Conservation (phyloP, 1,140 invertebrate genomes). For the Helicoverpa zea region DNA sequence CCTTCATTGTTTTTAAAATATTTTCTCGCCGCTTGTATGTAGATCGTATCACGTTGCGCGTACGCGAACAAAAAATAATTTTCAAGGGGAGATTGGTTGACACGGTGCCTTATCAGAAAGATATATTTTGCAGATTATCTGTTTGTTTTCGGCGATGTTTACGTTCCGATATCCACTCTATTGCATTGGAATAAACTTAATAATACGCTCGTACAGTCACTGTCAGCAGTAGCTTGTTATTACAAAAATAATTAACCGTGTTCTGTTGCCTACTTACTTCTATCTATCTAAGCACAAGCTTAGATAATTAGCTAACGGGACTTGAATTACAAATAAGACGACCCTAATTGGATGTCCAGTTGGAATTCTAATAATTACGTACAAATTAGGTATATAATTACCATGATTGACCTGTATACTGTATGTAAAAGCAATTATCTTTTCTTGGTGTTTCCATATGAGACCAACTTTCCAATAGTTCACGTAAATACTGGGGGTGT, state of each 20-base stretch:
- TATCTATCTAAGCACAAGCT: too few relatives aligned
- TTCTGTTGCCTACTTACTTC: background rate
- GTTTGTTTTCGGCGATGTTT: conserved; percentile 47
- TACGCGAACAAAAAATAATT: conserved; percentile 64
- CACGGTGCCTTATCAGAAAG: conserved; percentile 64
- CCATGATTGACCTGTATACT: background rate
- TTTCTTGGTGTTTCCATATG: background rate
- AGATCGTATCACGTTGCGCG: conserved; percentile 64
- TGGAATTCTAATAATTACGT: background rate
- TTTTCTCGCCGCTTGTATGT: conserved; percentile 67
- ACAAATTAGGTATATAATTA: conserved; percentile 12
- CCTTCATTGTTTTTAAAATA: conserved; percentile 80
- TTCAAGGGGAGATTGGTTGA: conserved; percentile 68
- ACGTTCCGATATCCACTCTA: conserved; percentile 38
- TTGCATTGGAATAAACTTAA: conserved; percentile 5
- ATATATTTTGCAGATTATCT: conserved; percentile 65
- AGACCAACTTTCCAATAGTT: conserved; percentile 35
- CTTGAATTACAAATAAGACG: conserved; percentile 17
- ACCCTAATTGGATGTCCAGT: conserved; percentile 1
- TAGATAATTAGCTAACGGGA: conserved; percentile 18
- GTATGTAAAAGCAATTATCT: background rate
- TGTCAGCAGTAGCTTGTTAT: background rate
- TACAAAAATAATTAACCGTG: background rate
- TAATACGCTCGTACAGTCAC: conserved; percentile 5
- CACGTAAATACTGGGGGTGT: conserved; percentile 25